phyloP scores from a whole-genome alignment of 2,797 vertebrate genomes.

The Danio tinwini region DNA sequence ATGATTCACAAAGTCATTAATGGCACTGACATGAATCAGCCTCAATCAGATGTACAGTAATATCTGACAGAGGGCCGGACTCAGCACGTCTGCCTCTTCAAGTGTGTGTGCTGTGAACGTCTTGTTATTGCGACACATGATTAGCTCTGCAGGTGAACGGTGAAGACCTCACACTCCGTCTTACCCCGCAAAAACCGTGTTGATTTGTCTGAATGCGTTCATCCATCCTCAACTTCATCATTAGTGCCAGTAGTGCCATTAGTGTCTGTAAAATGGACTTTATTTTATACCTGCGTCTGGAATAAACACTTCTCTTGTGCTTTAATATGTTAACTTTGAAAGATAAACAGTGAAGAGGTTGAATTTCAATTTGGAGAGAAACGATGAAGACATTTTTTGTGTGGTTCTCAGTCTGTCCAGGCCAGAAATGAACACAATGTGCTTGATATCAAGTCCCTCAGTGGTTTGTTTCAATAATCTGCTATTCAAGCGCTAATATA shows the following conservation, averaged over 20 bases:
- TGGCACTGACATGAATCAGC: conserved; percentile 65
- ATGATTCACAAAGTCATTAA: conserved; percentile 60
- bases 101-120: background rate
- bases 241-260: conserved; percentile 18
- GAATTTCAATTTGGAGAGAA: background rate
- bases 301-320: background rate
- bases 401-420: background rate
- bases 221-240: conserved; percentile 5
- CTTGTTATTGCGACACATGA: conserved; percentile 35
- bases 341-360: conserved; percentile 14
- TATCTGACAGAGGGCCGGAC: conserved; percentile 18
- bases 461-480: conserved; percentile 2
- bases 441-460: background rate
- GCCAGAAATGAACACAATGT: background rate
- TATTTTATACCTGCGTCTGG: background rate
- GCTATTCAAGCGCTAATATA: background rate
- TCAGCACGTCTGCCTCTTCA: background rate
- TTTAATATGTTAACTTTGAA: conserved; percentile 12
- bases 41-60: conserved; percentile 67
- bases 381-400: too few species aligned
- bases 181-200: background rate
- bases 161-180: conserved; percentile 25
- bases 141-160: conserved; percentile 35
- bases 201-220: conserved; percentile 3
- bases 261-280: background rate